Evolutionary conservation across 2,113 vertebrate species (phyloP).

Genomic region (Ictalurus furcatus): DNA sequence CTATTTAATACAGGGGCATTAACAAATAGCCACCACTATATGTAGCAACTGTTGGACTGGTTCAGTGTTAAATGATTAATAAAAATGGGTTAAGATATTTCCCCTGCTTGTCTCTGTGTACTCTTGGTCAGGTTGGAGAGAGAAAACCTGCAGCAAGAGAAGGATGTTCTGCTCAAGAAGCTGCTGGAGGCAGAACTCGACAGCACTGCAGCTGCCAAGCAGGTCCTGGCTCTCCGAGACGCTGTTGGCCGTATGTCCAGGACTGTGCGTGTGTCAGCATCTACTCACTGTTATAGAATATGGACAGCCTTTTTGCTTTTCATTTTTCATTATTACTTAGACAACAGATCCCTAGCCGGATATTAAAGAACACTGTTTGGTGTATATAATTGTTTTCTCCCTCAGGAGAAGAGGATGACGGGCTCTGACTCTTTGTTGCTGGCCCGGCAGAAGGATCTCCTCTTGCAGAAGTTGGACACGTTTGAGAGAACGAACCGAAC

Average conservation of each 20-base stretch:
- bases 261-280: conserved; percentile 55
- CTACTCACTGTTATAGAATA: background rate
- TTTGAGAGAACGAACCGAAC: conserved; percentile 87
- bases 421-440: conserved; percentile 77
- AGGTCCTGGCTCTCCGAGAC: conserved; percentile 80
- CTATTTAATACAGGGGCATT: background rate
- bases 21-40: background rate
- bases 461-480: conserved; percentile 86
- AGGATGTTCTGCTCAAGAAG: conserved; percentile 81
- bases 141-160: conserved; percentile 74
- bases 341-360: background rate
- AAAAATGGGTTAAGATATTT: background rate
- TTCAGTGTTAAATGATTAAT: background rate
- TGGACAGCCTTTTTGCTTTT: background rate
- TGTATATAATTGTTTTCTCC: background rate
- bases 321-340: background rate
- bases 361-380: background rate
- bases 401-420: conserved; percentile 77
- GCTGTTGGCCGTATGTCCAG: conserved; percentile 77
- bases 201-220: conserved; percentile 81
- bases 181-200: conserved; percentile 84
- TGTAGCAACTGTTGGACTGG: background rate
- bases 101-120: background rate
- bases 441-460: conserved; percentile 82
- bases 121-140: conserved; percentile 73